Percentiles rank a stretch among this genome's conserved stretches.
phyloP scores from a whole-genome alignment of 2,888 invertebrate genomes.

The Oxyscelio sp. region DNA sequence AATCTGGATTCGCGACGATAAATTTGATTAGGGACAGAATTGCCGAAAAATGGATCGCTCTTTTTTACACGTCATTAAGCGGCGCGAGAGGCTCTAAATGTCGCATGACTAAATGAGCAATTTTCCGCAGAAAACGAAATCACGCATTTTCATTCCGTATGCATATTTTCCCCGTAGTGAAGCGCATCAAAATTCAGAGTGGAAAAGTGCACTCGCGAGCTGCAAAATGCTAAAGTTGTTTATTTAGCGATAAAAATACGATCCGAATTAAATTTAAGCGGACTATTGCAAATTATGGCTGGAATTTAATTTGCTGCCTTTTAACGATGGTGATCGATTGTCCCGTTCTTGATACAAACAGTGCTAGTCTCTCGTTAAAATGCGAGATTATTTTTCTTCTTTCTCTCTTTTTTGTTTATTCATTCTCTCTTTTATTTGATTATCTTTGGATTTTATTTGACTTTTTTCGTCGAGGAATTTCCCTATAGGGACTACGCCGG shows the following conservation, averaged over 20 bases:
- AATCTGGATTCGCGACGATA: too few relatives aligned
- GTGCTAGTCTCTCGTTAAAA: constrained; percentile 33
- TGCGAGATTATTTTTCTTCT: constrained; percentile 12
- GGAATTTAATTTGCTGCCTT: constrained; percentile 49
- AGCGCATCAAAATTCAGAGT: constrained; percentile 37
- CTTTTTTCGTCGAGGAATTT: constrained; percentile 36
- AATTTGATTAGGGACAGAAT: too few relatives aligned
- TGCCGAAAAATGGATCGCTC: background rate
- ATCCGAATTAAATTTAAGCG: constrained; percentile 51
- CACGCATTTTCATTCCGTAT: constrained; percentile 26
- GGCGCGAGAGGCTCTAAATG: background rate
- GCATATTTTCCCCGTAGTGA: constrained; percentile 24
- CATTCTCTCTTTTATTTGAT: too few relatives aligned
- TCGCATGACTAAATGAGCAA: constrained; percentile 32
- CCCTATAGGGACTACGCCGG: constrained; percentile 44
- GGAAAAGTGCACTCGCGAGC: constrained; percentile 12
- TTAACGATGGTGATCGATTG: constrained; percentile 53
- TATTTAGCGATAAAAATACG: constrained; percentile 56
- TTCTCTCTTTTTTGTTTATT: too few relatives aligned
- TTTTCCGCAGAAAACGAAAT: constrained; percentile 22
- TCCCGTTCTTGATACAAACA: constrained; percentile 37
- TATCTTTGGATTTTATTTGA: too few relatives aligned
- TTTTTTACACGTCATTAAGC: constrained; percentile 14
- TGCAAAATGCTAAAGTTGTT: constrained; percentile 44
- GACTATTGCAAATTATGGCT: constrained; percentile 41